Evolutionary conservation across 2,888 invertebrate genomes (phyloP).

Genomic region (Andrena bicolor): DNA sequence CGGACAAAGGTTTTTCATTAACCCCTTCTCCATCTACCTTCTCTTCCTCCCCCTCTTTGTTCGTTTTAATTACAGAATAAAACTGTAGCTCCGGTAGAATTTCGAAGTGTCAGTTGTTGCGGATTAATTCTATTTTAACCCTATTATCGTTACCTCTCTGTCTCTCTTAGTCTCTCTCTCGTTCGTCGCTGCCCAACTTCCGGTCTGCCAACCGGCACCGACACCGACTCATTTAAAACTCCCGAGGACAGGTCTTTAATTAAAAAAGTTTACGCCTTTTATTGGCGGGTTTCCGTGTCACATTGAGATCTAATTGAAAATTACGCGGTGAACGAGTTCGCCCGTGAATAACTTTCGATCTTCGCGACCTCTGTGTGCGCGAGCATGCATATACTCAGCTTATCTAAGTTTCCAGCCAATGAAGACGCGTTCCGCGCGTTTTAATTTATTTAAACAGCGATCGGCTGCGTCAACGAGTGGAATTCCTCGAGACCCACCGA

Average conservation of each 20-base stretch:
- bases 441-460: constrained; percentile 17
- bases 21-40: neutral
- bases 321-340: constrained; percentile 61
- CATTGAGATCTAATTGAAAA: constrained; percentile 75
- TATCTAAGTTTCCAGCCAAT: neutral
- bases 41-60: neutral
- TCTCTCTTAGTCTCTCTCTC: constrained; percentile 5
- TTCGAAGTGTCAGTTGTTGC: constrained; percentile 6
- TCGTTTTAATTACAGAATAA: neutral
- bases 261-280: constrained; percentile 80
- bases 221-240: constrained; percentile 79
- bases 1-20: constrained; percentile 20
- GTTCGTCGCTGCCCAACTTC: constrained; percentile 26
- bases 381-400: neutral
- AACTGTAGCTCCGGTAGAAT: constrained; percentile 4
- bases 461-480: neutral
- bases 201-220: constrained; percentile 55
- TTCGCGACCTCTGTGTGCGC: neutral
- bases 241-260: constrained; percentile 75
- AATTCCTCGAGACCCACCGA: neutral
- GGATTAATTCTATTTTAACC: constrained; percentile 26
- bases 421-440: neutral
- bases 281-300: constrained; percentile 66
- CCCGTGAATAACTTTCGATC: constrained; percentile 48
- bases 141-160: constrained; percentile 2